Evolutionary conservation across 2,888 invertebrate genomes (phyloP).

Genomic region (Monoplex corrugatus): DNA sequence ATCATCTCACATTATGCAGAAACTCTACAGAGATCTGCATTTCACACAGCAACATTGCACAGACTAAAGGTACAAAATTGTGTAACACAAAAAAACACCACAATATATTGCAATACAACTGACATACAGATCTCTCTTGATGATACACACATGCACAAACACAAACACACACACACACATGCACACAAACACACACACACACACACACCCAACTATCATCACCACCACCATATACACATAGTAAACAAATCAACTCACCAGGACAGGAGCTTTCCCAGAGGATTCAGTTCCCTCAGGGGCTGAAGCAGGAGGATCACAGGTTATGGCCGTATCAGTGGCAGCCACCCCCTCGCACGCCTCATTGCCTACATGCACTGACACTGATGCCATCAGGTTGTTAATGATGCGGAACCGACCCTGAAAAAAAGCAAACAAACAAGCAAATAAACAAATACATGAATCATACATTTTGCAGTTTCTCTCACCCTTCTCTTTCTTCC

Average conservation of each 20-base stretch:
- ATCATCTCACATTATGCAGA: too few species aligned
- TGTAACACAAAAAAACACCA: too few species aligned
- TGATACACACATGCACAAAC: neutral
- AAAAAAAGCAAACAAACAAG: too few species aligned
- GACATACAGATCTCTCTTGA: too few species aligned
- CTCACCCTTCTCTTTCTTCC: too few species aligned
- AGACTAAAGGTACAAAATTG: too few species aligned
- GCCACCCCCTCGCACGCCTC: conserved; percentile 65
- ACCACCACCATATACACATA: neutral
- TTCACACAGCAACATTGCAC: too few species aligned
- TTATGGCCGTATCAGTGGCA: conserved; percentile 67
- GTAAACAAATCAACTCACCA: conserved; percentile 63
- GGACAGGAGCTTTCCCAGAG: conserved; percentile 70
- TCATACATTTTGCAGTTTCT: too few species aligned
- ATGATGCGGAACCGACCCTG: conserved; percentile 94
- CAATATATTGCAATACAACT: too few species aligned
- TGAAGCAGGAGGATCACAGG: conserved; percentile 65
- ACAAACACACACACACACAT: neutral
- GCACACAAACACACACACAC: too few species aligned
- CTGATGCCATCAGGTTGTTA: conserved; percentile 83
- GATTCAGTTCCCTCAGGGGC: conserved; percentile 66
- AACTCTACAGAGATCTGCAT: too few species aligned
- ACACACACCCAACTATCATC: neutral
- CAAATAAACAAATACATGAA: too few species aligned
- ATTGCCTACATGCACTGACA: conserved; percentile 71